Evolutionary conservation across 2,797 vertebrate species (phyloP).

Genomic region (Melanotaenia maccullochi): DNA sequence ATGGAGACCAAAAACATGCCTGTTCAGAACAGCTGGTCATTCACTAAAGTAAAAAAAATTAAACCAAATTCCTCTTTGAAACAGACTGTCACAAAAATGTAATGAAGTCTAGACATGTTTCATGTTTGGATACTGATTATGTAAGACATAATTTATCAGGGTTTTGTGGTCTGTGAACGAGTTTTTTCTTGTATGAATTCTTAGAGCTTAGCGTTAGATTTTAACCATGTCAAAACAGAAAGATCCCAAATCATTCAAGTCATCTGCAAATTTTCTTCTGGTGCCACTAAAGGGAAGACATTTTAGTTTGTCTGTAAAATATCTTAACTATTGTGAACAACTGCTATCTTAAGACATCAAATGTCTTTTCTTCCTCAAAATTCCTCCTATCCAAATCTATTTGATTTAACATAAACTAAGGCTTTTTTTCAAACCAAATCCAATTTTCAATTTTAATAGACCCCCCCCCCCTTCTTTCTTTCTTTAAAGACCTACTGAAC

Average conservation of each 20-base stretch:
- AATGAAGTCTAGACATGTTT: background rate
- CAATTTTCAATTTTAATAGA: no score
- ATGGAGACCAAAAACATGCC: background rate
- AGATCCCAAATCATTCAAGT: no score
- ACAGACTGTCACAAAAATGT: background rate
- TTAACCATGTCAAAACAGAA: background rate
- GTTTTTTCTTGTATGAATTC: no score
- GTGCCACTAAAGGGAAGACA: background rate
- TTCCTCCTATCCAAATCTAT: background rate
- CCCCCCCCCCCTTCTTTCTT: no score
- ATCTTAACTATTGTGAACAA: background rate
- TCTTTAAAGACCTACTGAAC: no score
- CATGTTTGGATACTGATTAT: background rate
- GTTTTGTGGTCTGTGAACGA: background rate
- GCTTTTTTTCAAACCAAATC: no score
- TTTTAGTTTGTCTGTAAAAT: background rate
- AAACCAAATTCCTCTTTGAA: background rate
- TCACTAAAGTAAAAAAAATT: background rate
- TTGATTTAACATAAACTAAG: background rate
- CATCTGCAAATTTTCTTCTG: no score
- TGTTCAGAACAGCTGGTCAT: background rate
- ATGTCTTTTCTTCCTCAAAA: no score
- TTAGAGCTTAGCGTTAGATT: background rate
- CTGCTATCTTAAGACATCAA: background rate
- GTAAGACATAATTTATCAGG: background rate